Evolutionary conservation across 2,113 vertebrate species (phyloP), one percentile per base, ranked within the genome.

Genomic region (Megaptera novaeangliae): DNA sequence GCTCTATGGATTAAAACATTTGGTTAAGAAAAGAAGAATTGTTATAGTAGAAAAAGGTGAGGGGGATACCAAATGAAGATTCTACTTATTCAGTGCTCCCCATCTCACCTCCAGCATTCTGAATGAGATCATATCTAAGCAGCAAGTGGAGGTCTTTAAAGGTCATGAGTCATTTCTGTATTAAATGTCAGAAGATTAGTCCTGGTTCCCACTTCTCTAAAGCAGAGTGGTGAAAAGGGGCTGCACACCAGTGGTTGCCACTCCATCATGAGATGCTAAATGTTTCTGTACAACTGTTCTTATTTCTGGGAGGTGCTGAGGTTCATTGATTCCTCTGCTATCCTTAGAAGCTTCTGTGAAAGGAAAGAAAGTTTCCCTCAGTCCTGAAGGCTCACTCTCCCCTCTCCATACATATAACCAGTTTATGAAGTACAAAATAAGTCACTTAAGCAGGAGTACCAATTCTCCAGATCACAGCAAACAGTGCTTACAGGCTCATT

Each of bases 281-380:
- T 52, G 9, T 90, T 78, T 92, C 69, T 39, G 5, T 82, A 46
- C 77, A 89, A 80, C 25, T 90, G 36, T 93, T 96, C 39, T 57
- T 95, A 92, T 92, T 97, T 94, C 88, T 85, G 46, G 39, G 49
- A 90, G 55, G 17, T 90, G 20, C 77, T 91, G 36, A 85, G 6
- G 29, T 14, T 75, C 20, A 46, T 2, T 87, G 41, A 44, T 78
- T 41, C 71, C 66, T 55, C 94, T 57, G n/a, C 61, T 86, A 36
- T 87, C 31, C 34, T 97, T 63, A 86, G n/a, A 31, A 87, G 31
- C 46, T 97, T 94, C 63, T 90, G 41, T 52, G 71, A 87, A 91
- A 96, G 66, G 31, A 96, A 95, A 91, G 31, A 96, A 95, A 91
- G n/a, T 71, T 14, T 55, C 83, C 61, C 39, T 14, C 27, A 92